These are phyloP conservation scores for Idaea biselata DNA, from an alignment of 2,888 invertebrate genomes.

Conservation along the genomic window DNA sequence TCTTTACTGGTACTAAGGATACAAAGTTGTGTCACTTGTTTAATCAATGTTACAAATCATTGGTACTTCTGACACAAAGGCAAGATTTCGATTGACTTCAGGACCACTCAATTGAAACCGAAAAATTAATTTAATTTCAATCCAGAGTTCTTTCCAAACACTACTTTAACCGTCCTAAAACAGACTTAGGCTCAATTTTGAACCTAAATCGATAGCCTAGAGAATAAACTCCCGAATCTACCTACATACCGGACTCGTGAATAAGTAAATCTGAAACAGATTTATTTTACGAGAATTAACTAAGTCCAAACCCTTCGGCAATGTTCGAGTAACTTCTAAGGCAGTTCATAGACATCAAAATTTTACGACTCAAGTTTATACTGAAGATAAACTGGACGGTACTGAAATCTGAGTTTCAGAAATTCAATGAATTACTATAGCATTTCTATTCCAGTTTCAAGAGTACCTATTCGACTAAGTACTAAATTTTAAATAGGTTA, in stretches of 20 bases:
- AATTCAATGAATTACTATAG: neutral
- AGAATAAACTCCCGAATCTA: neutral
- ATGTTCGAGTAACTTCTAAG: neutral
- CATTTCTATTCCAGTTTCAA: neutral
- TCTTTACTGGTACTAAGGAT: no score
- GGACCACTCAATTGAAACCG: no score
- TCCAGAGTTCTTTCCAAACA: no score
- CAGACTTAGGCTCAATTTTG: neutral
- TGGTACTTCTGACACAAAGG: no score
- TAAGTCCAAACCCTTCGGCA: neutral
- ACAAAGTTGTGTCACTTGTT: no score
- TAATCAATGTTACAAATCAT: no score
- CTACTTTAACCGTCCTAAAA: no score
- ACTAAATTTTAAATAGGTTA: neutral
- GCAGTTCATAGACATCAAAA: neutral
- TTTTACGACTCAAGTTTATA: neutral
- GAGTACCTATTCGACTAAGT: neutral
- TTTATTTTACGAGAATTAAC: conserved; percentile 1
- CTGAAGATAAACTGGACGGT: neutral
- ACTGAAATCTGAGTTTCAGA: neutral
- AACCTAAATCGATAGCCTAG: neutral
- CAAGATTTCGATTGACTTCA: no score
- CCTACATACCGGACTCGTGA: neutral
- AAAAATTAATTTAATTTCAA: no score
- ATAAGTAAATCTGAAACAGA: neutral